Evolutionary conservation across 92 coral and sea anemone genomes (phyloP), one percentile per base, ranked within the genome.

Genomic region (Hydrozoanthus gracilis): DNA sequence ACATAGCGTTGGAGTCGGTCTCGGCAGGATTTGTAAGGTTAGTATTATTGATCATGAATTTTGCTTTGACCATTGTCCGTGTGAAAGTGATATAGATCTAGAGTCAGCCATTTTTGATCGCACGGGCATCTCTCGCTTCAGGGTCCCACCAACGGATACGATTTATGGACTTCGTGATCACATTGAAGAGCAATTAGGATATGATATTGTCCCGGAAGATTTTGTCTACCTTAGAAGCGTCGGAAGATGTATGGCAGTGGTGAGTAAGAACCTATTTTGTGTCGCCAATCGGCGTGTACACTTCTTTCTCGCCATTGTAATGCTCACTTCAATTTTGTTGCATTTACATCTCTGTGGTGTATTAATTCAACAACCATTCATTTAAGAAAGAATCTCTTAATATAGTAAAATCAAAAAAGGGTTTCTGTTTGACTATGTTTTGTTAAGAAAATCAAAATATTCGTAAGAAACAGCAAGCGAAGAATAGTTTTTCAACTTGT

Each of bases 11-110:
- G 88, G 99, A 97, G 86, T 97, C 99, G 0, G 95, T 97, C 44
- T 97, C 99, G 6, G 99, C 99, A 54, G 99, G 99, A 46, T 97
- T 97, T 93, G 99, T 97, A 10, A 93, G 99, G 99, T 96, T 90
- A 46, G 71, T 16, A 16, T 48, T 11, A 14, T 47, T 45, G 55
- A 3, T 5, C 5, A 18, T 18, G 10, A 12, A 6, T n/a, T 13
- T 14, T 35, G n/a, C 51, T 14, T 55, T 55, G 12, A 4, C 7
- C 45, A 51, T 17, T 20, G 39, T 52, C 56, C 9, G 20, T 27
- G 15, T 14, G 39, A 27, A 27, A 27, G 39, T 27, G 39, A 27
- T 27, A 27, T 2, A 27, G 39, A 27, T n/a, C n/a, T n/a, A n/a
- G n/a, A 72, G 51, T 64, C 73, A 13, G 12, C 44, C 86, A 67